phyloP scores from a whole-genome alignment of 2,888 invertebrate species.

The Steinernema carpocapsae region DNA sequence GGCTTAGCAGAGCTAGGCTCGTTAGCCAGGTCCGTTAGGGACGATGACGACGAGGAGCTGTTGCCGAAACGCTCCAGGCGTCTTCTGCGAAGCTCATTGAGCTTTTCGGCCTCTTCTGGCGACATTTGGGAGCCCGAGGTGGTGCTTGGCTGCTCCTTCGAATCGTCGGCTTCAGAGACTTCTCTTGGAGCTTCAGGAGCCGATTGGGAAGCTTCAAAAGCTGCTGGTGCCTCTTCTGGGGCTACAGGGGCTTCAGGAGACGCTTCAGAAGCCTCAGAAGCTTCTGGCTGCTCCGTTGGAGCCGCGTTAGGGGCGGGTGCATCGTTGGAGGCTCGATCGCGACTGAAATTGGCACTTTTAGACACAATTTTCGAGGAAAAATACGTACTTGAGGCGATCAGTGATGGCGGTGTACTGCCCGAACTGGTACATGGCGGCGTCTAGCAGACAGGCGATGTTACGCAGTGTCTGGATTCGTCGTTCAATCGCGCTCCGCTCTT shows the following conservation, averaged over 20 bases:
- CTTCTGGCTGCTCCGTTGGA: background rate
- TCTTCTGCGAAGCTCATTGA: background rate
- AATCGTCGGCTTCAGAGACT: background rate
- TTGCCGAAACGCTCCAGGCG: constrained; percentile 6
- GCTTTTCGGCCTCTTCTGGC: background rate
- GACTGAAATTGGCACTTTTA: background rate
- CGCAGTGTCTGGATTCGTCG: constrained; percentile 84
- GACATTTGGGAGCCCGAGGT: background rate
- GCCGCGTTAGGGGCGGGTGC: too few species aligned
- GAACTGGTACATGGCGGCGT: constrained; percentile 89
- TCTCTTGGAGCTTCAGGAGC: constrained; percentile 10
- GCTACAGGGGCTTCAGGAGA: background rate
- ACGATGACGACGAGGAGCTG: constrained; percentile 2
- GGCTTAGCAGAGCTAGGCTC: too few species aligned
- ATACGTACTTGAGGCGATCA: background rate
- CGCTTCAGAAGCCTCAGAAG: background rate
- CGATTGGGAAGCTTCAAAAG: background rate
- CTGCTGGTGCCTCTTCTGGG: background rate
- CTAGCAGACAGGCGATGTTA: constrained; percentile 86
- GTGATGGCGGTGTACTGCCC: constrained; percentile 42
- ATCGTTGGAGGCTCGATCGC: too few species aligned
- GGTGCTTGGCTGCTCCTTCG: background rate
- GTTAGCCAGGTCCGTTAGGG: background rate
- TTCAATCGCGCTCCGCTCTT: constrained; percentile 84
- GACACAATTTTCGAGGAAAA: too few species aligned